Conservation (phyloP, 2,797 vertebrate genomes). For the Takifugu ocellatus region DNA sequence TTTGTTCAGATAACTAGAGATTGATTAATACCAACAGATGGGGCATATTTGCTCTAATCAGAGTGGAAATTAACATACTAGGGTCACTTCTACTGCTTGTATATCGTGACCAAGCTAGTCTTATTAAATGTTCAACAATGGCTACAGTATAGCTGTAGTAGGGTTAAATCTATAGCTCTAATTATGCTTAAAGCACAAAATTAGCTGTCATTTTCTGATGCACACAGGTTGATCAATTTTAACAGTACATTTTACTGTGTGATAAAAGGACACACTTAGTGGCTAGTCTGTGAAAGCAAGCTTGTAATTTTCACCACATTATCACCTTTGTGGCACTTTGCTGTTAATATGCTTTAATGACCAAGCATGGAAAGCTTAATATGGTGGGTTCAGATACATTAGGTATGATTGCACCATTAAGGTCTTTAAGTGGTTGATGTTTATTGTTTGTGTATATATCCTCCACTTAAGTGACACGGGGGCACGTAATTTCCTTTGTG, state of each 20-base stretch:
- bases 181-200: too few species aligned
- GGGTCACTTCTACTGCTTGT: too few species aligned
- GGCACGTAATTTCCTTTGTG: constrained; percentile 5
- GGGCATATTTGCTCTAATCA: too few species aligned
- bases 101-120: too few species aligned
- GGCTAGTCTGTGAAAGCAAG: constrained; percentile 46
- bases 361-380: constrained; percentile 21
- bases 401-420: constrained; percentile 12
- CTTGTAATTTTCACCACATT: constrained; percentile 60
- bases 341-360: constrained; percentile 42
- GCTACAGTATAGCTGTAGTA: too few species aligned
- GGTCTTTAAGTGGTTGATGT: constrained; percentile 1
- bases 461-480: neutral
- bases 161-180: too few species aligned
- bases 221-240: constrained; percentile 43
- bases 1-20: too few species aligned
- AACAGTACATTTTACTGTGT: constrained; percentile 60
- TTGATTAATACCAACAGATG: too few species aligned
- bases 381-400: constrained; percentile 21
- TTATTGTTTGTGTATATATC: neutral
- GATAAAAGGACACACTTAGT: constrained; percentile 61
- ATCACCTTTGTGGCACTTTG: constrained; percentile 46
- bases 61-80: neutral
- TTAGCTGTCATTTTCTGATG: neutral
- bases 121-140: too few species aligned